A percentile compares a stretch with the other conserved stretches of the same genome.
Conservation (phyloP, 2,113 vertebrate genomes). For the Coptodon rendalli region DNA sequence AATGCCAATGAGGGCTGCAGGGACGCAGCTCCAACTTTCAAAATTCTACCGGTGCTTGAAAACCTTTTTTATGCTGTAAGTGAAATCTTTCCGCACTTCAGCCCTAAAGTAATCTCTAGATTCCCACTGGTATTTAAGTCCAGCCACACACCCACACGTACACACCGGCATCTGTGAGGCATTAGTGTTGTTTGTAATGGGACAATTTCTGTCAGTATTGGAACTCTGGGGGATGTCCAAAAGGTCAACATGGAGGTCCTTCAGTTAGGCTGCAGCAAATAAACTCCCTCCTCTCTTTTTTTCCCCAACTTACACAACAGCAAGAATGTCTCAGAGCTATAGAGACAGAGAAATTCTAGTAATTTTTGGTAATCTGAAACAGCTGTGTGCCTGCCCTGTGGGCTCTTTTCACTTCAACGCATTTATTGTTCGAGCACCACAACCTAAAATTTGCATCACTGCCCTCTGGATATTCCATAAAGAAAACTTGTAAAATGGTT, state of each 20-base stretch:
- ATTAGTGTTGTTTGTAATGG: neutral
- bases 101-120: neutral
- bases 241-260: constrained; percentile 16
- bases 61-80: neutral
- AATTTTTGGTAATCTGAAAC: neutral
- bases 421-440: neutral
- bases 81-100: neutral
- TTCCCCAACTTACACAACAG: neutral
- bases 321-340: neutral
- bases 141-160: neutral
- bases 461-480: neutral
- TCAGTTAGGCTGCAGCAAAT: neutral
- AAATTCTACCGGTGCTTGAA: neutral
- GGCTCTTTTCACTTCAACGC: neutral
- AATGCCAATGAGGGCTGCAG: neutral
- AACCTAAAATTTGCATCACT: neutral
- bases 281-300: constrained; percentile 1
- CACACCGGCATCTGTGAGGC: neutral
- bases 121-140: neutral
- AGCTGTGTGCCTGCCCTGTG: constrained; percentile 4
- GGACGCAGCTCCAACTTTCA: neutral
- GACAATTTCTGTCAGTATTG: neutral
- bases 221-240: constrained; percentile 32
- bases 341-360: constrained; percentile 12
- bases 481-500: neutral